Conservation (phyloP, 2,797 vertebrate species). For the Lacerta viridis region DNA sequence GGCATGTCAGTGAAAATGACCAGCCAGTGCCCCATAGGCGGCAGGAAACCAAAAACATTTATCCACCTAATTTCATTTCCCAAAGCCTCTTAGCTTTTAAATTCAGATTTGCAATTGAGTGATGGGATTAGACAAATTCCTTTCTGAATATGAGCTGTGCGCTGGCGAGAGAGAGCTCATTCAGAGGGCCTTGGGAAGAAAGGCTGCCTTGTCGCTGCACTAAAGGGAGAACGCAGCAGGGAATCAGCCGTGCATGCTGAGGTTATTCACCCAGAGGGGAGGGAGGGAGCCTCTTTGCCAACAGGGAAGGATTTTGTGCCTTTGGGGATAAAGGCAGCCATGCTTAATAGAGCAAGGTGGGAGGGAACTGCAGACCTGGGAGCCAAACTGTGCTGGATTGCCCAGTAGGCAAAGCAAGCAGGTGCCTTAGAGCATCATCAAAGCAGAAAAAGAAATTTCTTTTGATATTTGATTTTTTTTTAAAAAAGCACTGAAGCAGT, state of each 20-base stretch:
- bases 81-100: constrained; percentile 22
- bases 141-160: background rate
- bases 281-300: accelerated
- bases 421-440: too few relatives aligned
- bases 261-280: background rate
- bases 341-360: background rate
- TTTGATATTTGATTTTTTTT: too few relatives aligned
- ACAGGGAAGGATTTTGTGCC: background rate
- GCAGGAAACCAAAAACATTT: constrained; percentile 59
- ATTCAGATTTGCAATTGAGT: constrained; percentile 55
- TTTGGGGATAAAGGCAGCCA: background rate
- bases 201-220: accelerated
- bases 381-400: too few relatives aligned
- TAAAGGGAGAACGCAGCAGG: background rate
- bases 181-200: background rate
- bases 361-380: background rate
- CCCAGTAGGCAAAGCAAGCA: too few relatives aligned
- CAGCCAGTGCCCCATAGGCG: constrained; percentile 60
- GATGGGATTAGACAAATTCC: constrained; percentile 12
- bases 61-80: constrained; percentile 58
- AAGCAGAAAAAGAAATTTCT: too few relatives aligned
- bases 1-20: constrained; percentile 41
- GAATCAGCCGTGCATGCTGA: background rate
- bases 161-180: background rate
- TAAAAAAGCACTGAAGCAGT: too few relatives aligned